Evolutionary conservation across 2,888 invertebrate species (phyloP), one percentile per base, ranked within the genome.

Genomic region (Nezara viridula): DNA sequence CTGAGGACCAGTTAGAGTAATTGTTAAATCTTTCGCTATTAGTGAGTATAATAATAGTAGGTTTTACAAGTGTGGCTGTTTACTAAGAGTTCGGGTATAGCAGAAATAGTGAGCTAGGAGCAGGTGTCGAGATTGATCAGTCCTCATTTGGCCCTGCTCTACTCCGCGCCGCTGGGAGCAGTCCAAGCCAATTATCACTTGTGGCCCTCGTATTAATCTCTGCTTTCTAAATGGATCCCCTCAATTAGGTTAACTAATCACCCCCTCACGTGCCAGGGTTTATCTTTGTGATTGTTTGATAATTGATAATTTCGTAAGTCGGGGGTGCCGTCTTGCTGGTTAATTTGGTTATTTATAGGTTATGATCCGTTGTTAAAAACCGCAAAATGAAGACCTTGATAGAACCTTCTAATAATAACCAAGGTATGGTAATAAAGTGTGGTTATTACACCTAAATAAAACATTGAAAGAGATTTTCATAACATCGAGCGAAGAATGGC

Each of bases 211-310:
- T 19, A 37, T 37, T 37, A 37, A 73, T 73, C 66, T 37, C 32
- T 37, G 6, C 32, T 37, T 37, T 7, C 66, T 73, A 73, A 73
- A 73, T 21, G 66, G 66, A 73, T 73, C 32, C 32, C 37, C 66
- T 73, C 66, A 73, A 73, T 73, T 73, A 73, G 32, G 5, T 37
- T 73, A 73, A 73, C 66, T 73, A 73, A 73, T 73, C 37, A 73
- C 32, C 37, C 19, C 2, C 66, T 19, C 66, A 37, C 32, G 19
- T 73, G 66, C 32, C 66, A 73, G 66, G 6, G 32, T 73, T 73
- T 37, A 73, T 73, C 32, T 32, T 37, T 27, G 27, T 73, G 6
- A 73, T 73, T 37, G 66, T 37, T 73, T 37, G 37, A 37, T 73
- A 37, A 32, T 73, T 73, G 37, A 37, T 73, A 60, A 60, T 60